Base-by-base conservation (phyloP, 2,888 invertebrate genomes). In the Tenthredo amoena region DNA sequence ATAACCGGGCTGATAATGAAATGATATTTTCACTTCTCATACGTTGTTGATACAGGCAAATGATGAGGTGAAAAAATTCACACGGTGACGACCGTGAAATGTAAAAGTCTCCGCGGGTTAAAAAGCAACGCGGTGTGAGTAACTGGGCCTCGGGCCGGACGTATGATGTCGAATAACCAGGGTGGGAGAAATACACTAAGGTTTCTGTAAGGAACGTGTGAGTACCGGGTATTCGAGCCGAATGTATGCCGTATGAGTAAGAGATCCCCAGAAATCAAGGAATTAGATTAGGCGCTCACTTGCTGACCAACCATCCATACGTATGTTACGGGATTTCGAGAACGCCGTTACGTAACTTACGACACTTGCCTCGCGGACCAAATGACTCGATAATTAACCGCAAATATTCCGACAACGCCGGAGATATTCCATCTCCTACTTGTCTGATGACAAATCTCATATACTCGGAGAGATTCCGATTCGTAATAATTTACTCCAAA, bases 61-160 rank as follows among this genome's bases (percentile, higher is more conserved):
- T 43, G 74, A 74, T 21, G 74, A 74, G 40, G 43, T 68, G 21
- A 43, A 74, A 47, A 43, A 21, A 74, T 74, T 40, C 40, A 74
- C 40, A 40, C 43, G 74, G 74, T 43, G 12, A 74, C 43, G 43
- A 74, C 74, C 74, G 10, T 21, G 74, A 74, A 74, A 43, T 43
- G 21, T 74, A 74, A 74, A 74, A 74, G 74, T 74, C 26, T 40
- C 68, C 68, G 68, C 31, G 21, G 7, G 68, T 71, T 26, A 31
- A 76, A 21, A 2, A 7, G 12, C 62, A 12, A 18, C 68, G 47
- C 18, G 74, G 43, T 43, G 43, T 74, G 74, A 58, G 18, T 21
- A 62, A 81, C 81, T 62, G 81, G 62, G 58, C 62, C 40, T 62
- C 81, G 81, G 62, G 40, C 81, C 81, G 81, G 81, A 81, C 81